These are phyloP conservation scores for Oreochromis mossambicus DNA, from an alignment of 2,797 vertebrate species.

Conservation along the genomic window DNA sequence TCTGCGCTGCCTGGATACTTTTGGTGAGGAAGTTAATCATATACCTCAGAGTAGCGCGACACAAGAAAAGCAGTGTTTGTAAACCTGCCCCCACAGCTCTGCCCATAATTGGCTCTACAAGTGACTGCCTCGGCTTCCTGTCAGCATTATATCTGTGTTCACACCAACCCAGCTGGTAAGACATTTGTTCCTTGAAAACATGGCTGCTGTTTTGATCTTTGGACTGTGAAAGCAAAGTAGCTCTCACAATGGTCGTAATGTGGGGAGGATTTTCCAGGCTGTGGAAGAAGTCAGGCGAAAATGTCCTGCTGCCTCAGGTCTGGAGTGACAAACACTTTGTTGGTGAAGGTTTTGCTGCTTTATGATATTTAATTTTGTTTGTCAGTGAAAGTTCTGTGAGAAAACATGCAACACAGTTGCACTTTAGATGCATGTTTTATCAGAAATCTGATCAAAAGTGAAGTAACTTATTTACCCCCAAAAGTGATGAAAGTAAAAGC, in stretches of 20 bases:
- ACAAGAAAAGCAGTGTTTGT: constrained; percentile 79
- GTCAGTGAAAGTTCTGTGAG: not conserved
- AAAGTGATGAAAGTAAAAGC: not conserved
- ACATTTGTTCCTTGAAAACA: constrained; percentile 77
- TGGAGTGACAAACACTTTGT: constrained; percentile 15
- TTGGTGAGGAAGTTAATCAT: constrained; percentile 79
- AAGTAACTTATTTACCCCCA: not conserved
- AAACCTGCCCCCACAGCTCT: constrained; percentile 75
- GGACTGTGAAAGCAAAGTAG: constrained; percentile 79
- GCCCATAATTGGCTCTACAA: constrained; percentile 76
- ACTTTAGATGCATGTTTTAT: not conserved
- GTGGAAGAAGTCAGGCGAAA: constrained; percentile 59
- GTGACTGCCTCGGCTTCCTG: constrained; percentile 81
- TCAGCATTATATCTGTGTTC: constrained; percentile 81
- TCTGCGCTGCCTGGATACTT: constrained; percentile 67
- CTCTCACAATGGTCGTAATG: constrained; percentile 71
- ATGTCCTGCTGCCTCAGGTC: constrained; percentile 48
- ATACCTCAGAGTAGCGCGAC: constrained; percentile 72
- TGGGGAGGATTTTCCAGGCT: constrained; percentile 68
- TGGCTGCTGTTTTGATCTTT: constrained; percentile 82
- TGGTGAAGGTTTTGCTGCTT: constrained; percentile 17
- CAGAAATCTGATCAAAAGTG: not conserved
- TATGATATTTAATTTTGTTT: constrained; percentile 24
- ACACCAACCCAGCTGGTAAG: constrained; percentile 72
- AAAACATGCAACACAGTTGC: not conserved